phyloP scores from a whole-genome alignment of 2,113 vertebrate species.

The Paralichthys olivaceus region DNA sequence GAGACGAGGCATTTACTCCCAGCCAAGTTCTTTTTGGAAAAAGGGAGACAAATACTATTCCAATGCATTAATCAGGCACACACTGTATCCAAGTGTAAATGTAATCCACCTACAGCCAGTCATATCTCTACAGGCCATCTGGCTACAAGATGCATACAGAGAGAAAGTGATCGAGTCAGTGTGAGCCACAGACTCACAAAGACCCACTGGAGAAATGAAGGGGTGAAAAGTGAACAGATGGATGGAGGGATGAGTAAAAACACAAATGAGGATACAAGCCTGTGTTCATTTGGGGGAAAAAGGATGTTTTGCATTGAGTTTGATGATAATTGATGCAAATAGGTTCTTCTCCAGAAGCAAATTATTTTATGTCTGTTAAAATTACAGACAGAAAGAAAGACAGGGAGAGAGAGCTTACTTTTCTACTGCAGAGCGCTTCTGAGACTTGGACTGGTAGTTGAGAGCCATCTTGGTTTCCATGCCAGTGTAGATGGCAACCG shows the following conservation, averaged over 20 bases:
- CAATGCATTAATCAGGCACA: constrained; percentile 18
- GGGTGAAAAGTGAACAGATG: constrained; percentile 26
- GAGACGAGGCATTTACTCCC: background rate
- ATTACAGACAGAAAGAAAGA: constrained; percentile 7
- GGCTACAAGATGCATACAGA: constrained; percentile 48
- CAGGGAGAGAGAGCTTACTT: constrained; percentile 84
- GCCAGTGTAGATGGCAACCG: constrained; percentile 96
- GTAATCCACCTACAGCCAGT: constrained; percentile 47
- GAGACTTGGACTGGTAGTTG: constrained; percentile 97
- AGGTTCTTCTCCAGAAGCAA: background rate
- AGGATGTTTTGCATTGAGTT: no score
- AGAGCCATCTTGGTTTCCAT: constrained; percentile 99
- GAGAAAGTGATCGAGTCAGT: constrained; percentile 30
- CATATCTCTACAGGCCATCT: constrained; percentile 56
- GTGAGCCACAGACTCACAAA: background rate
- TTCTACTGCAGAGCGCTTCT: constrained; percentile 99
- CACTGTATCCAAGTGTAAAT: constrained; percentile 38
- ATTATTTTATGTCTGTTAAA: no score
- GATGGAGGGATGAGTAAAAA: background rate
- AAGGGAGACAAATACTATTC: constrained; percentile 9
- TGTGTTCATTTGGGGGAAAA: background rate
- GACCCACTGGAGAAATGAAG: constrained; percentile 8
- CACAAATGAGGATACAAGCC: constrained; percentile 17
- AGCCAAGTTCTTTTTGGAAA: constrained; percentile 16
- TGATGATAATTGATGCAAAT: background rate